These are phyloP conservation scores for Calidris pygmaea DNA, from an alignment of 2,113 vertebrate species.

Conservation along the genomic window DNA sequence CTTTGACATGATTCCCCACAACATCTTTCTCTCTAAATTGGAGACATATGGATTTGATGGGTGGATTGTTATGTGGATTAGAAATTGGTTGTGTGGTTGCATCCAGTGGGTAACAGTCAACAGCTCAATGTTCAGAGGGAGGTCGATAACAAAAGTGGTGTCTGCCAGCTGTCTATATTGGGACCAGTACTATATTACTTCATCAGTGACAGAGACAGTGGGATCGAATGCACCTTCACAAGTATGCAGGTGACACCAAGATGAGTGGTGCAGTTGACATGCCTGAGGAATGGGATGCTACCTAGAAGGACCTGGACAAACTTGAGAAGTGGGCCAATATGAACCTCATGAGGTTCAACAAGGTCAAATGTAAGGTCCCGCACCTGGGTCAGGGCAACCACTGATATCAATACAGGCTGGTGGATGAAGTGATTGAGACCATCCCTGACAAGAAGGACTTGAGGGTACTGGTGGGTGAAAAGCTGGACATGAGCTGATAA, in stretches of 20 bases:
- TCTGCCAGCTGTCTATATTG: not conserved
- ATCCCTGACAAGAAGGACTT: not conserved
- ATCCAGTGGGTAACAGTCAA: not conserved
- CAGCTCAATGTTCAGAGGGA: not conserved
- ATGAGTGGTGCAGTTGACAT: not conserved
- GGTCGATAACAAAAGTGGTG: not conserved
- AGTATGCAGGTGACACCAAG: not conserved
- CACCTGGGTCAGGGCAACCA: not conserved
- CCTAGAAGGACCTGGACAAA: not conserved
- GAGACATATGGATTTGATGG: not conserved
- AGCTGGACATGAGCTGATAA: too few species aligned
- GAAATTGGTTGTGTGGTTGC: not conserved
- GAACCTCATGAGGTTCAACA: not conserved
- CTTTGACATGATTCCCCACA: not conserved
- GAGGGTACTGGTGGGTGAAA: too few species aligned
- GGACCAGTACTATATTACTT: not conserved
- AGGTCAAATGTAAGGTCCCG: not conserved
- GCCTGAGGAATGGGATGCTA: not conserved
- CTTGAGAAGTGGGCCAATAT: not conserved
- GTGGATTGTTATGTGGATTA: not conserved
- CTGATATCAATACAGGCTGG: not conserved
- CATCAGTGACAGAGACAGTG: not conserved
- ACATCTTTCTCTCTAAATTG: not conserved
- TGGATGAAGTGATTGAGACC: not conserved
- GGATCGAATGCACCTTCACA: not conserved